These are phyloP conservation scores for Hydrocynus forskahlii DNA, from an alignment of 2,797 vertebrate species.

Conservation along the genomic window DNA sequence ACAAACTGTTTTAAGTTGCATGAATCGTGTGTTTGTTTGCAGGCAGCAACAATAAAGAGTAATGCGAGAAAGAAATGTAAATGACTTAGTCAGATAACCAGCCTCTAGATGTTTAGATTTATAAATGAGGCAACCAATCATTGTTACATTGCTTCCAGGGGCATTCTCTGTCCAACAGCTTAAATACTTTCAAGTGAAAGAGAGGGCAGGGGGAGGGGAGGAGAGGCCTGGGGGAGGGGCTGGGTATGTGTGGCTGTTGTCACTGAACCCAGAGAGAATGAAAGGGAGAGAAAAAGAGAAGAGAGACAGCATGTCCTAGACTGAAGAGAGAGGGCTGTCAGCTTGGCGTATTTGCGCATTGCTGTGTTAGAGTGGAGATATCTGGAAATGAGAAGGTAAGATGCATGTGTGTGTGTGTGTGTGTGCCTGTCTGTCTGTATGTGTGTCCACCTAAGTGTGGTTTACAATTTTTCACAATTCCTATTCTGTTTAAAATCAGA, in stretches of 20 bases:
- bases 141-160: neutral
- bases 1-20: neutral
- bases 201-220: slow-evolving; percentile 42
- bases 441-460: neutral
- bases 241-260: slow-evolving; percentile 47
- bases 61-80: neutral
- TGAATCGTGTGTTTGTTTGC: neutral
- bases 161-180: slow-evolving; percentile 30
- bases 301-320: slow-evolving; percentile 18
- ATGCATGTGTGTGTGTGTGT: slow-evolving; percentile 5
- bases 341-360: slow-evolving; percentile 37
- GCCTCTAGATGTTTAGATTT: neutral
- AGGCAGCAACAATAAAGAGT: neutral
- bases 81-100: neutral
- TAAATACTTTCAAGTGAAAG: slow-evolving; percentile 42
- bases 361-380: slow-evolving; percentile 35
- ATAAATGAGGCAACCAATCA: neutral
- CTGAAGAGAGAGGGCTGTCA: slow-evolving; percentile 27
- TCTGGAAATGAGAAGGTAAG: slow-evolving; percentile 45
- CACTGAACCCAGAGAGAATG: slow-evolving; percentile 25
- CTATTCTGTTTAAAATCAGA: neutral
- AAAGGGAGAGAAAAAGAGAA: slow-evolving; percentile 30
- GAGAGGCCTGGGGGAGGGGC: slow-evolving; percentile 49
- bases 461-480: neutral
- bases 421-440: slow-evolving; percentile 1